Conservation (phyloP, 92 coral and sea anemone species). For the Pocillopora grandis region DNA sequence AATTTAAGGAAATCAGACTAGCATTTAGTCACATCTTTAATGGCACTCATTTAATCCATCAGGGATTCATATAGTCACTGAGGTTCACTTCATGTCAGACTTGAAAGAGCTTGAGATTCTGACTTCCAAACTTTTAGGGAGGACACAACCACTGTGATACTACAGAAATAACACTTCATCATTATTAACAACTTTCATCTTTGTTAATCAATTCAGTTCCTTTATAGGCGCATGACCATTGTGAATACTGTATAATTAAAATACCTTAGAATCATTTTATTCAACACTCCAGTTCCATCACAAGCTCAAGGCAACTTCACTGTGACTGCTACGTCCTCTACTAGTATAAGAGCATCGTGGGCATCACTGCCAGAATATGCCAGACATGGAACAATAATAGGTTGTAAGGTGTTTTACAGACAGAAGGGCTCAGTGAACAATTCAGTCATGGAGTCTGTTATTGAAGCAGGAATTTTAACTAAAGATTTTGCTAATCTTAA, state of each 20-base stretch:
- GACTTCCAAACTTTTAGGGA: too few species aligned
- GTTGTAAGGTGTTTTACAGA: too few species aligned
- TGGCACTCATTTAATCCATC: background rate
- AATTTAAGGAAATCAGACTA: too few species aligned
- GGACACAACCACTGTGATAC: too few species aligned
- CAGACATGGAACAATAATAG: too few species aligned
- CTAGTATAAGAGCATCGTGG: conserved; percentile 18
- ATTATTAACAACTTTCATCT: too few species aligned
- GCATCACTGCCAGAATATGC: background rate
- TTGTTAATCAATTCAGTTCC: too few species aligned
- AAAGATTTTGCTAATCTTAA: background rate
- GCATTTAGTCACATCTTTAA: background rate
- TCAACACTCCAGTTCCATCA: background rate
- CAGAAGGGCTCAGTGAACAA: too few species aligned
- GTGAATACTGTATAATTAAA: background rate
- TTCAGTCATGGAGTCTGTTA: background rate
- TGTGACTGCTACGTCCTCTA: background rate
- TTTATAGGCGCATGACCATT: background rate
- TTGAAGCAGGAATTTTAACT: background rate
- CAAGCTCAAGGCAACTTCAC: background rate
- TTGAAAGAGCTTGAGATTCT: too few species aligned
- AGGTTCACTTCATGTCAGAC: too few species aligned
- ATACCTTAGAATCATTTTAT: background rate
- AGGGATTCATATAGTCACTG: too few species aligned
- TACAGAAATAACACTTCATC: too few species aligned